Percentiles rank a stretch among this genome's conserved stretches.
These are phyloP conservation scores for Plebejus argus DNA, from an alignment of 2,888 invertebrate species.

Conservation along the genomic window DNA sequence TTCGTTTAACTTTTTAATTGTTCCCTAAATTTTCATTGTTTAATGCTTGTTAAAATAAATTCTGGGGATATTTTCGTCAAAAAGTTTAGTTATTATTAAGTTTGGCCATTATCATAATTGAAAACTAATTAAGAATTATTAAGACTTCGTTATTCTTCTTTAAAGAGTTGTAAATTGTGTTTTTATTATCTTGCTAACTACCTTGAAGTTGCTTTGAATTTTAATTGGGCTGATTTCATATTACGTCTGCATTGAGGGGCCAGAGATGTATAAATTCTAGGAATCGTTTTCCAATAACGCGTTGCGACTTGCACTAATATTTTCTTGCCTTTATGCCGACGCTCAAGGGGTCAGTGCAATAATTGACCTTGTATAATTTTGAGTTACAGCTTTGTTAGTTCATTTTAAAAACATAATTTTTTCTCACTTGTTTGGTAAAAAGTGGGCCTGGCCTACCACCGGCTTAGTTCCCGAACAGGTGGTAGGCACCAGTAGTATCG, in stretches of 20 bases:
- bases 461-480: too few species aligned
- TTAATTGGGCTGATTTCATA: neutral
- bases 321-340: too few species aligned
- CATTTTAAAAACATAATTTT: too few species aligned
- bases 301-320: too few species aligned
- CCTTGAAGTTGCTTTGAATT: neutral
- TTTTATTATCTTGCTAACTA: neutral
- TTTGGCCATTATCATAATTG: neutral
- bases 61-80: neutral
- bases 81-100: conserved; percentile 14
- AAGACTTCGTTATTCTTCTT: conserved; percentile 8
- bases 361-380: too few species aligned
- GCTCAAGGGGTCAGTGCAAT: too few species aligned
- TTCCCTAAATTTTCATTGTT: conserved; percentile 1
- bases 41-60: conserved; percentile 12
- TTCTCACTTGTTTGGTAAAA: too few species aligned
- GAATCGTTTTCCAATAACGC: too few species aligned
- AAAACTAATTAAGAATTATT: conserved; percentile 19
- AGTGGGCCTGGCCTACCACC: too few species aligned
- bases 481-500: too few species aligned
- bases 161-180: conserved; percentile 11
- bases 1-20: conserved; percentile 11
- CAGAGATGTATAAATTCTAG: too few species aligned
- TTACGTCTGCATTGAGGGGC: neutral
- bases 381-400: too few species aligned